phyloP scores from a whole-genome alignment of 1,140 invertebrate species.

The Diprion similis region DNA sequence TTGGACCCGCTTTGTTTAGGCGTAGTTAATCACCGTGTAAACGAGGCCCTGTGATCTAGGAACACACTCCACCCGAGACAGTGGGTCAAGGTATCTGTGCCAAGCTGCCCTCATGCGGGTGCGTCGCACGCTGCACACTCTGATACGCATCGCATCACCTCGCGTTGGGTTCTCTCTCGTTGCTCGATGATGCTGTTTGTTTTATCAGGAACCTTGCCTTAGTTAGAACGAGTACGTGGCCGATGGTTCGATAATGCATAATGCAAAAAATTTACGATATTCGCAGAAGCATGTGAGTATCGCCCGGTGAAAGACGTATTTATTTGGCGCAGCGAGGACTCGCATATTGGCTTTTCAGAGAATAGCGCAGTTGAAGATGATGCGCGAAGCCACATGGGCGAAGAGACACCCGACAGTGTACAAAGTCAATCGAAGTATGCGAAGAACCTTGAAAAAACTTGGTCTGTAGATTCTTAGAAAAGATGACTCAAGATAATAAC shows the following conservation, averaged over 20 bases:
- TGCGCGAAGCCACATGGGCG: no score
- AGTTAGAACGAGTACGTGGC: slow-evolving; percentile 34
- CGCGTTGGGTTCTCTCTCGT: not conserved
- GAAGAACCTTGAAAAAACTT: no score
- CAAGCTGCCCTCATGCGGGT: slow-evolving; percentile 60
- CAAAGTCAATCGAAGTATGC: no score
- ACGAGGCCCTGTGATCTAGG: not conserved
- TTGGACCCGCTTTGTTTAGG: not conserved
- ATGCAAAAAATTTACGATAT: not conserved
- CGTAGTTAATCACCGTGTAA: not conserved
- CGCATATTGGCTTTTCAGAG: no score
- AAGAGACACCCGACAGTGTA: no score
- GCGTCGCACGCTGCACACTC: slow-evolving; percentile 38
- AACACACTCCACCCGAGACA: slow-evolving; percentile 36
- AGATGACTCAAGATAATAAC: no score
- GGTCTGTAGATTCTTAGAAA: no score
- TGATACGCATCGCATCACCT: slow-evolving; percentile 35
- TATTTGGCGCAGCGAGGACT: no score
- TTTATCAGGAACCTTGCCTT: slow-evolving; percentile 51
- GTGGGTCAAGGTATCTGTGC: slow-evolving; percentile 60
- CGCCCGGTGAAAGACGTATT: no score
- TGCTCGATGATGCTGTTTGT: slow-evolving; percentile 25
- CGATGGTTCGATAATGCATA: slow-evolving; percentile 12
- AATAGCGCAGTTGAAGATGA: no score
- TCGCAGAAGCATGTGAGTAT: no score